These are phyloP conservation scores for Oenanthe melanoleuca DNA, from an alignment of 2,113 vertebrate species.

Conservation along the genomic window DNA sequence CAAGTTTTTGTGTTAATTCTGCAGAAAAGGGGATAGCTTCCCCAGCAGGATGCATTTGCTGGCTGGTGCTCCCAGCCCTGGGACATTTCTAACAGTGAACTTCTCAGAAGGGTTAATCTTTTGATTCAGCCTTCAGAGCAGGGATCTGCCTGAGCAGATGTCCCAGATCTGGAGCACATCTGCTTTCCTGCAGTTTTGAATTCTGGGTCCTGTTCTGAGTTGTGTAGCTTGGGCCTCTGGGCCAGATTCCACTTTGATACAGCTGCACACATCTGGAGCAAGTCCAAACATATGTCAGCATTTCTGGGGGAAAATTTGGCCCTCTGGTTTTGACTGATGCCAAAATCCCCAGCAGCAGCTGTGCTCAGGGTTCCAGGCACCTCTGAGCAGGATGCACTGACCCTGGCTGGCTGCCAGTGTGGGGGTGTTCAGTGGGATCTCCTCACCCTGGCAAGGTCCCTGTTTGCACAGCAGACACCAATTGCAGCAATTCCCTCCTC, in stretches of 20 bases:
- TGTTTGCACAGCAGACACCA: not conserved
- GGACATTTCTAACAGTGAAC: not conserved
- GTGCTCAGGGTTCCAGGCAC: not conserved
- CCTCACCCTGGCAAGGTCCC: not conserved
- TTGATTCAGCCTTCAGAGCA: not conserved
- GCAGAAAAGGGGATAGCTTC: not conserved
- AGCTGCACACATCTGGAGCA: constrained; percentile 37
- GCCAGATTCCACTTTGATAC: constrained; percentile 11
- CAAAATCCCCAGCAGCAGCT: constrained; percentile 10
- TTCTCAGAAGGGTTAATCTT: not conserved
- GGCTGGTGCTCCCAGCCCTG: fast-evolving
- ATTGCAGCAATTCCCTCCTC: not conserved
- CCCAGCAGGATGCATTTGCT: fast-evolving
- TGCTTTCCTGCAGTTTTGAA: not conserved
- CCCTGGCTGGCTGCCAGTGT: not conserved
- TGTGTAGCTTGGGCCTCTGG: constrained; percentile 9
- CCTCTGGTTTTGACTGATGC: not conserved
- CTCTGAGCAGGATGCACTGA: not conserved
- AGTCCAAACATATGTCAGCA: not conserved
- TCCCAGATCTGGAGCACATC: not conserved
- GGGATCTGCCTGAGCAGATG: not conserved
- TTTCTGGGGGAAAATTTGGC: not conserved
- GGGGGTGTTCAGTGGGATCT: not conserved
- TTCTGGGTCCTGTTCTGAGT: not conserved
- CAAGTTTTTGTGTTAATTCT: not conserved